Base-by-base conservation (phyloP, 2,113 vertebrate genomes). In the Antigone vipio region DNA sequence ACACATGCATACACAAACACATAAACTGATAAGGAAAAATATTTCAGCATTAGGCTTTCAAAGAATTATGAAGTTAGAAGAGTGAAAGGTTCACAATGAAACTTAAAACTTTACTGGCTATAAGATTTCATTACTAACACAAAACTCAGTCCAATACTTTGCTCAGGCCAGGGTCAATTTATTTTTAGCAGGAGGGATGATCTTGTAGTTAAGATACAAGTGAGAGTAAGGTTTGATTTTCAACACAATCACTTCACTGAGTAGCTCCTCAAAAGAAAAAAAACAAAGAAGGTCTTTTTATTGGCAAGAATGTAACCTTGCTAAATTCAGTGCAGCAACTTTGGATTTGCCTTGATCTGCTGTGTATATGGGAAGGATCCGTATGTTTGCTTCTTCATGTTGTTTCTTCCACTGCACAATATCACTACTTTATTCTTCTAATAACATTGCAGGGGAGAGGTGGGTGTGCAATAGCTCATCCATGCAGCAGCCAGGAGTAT, bases 61-160 rank as follows among this genome's bases (percentile, higher is more conserved):
- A 96, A 89, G 90, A 97, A 84, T 94, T 96, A 92, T 92, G 79
- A 93, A 94, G 83, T 93, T 92, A 94, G 79, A 95, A 47, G 62
- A 96, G 42, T 91, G 88, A 91, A 91, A 92, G 20, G 50, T 86
- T 96, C 75, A 67, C 56, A 84, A 12, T 81, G 95, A 93, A 97
- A 96, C 72, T 60, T 85, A 84, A 96, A 85, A 93, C 93, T 92
- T 83, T 38, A 67, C 72, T 83, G 72, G 88, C 75, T 94, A 63
- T 96, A 80, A 80, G 79, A 74, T 96, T 95, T 96, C 92, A 92
- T 91, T 84, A 18, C 92, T 88, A 89, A 84, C 78, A 80, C 55
- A 92, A 95, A 95, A 88, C 79, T 88, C 63, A 52, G 83, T 88
- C 90, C 96, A 94, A 17, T 44, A 78, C 27, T 88, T 96, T 71